phyloP scores from a whole-genome alignment of 92 coral and sea anemone genomes.

The Epizoanthus stellaris region DNA sequence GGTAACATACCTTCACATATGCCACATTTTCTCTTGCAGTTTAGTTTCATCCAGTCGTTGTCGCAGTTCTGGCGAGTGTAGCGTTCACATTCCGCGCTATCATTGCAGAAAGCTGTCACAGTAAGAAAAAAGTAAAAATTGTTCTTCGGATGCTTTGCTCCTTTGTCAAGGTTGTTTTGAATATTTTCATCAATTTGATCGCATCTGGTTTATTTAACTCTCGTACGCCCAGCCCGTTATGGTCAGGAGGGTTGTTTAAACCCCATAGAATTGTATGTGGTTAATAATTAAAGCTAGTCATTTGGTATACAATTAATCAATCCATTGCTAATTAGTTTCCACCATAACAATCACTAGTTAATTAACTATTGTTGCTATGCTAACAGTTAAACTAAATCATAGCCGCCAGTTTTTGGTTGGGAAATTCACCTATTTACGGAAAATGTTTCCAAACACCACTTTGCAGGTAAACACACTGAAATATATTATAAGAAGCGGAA shows the following conservation, averaged over 20 bases:
- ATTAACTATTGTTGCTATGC: too few relatives aligned
- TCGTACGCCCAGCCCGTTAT: background rate
- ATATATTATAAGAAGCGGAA: too few relatives aligned
- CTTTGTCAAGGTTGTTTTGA: background rate
- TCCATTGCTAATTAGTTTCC: background rate
- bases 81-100: constrained; percentile 73
- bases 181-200: background rate
- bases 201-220: background rate
- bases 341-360: background rate
- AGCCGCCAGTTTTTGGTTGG: too few relatives aligned
- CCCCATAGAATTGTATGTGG: background rate
- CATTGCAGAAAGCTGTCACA: constrained; percentile 80
- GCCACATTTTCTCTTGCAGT: constrained; percentile 93
- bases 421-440: too few relatives aligned
- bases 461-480: too few relatives aligned
- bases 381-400: too few relatives aligned
- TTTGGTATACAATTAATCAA: too few relatives aligned
- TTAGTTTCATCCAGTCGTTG: constrained; percentile 91
- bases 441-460: too few relatives aligned
- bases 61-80: constrained; percentile 75
- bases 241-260: background rate
- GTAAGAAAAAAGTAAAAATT: background rate
- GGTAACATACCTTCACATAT: constrained; percentile 80
- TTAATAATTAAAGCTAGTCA: too few relatives aligned
- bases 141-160: background rate